Evolutionary conservation across 2,797 vertebrate genomes (phyloP).

Genomic region (Acrossocheilus fasciatus): DNA sequence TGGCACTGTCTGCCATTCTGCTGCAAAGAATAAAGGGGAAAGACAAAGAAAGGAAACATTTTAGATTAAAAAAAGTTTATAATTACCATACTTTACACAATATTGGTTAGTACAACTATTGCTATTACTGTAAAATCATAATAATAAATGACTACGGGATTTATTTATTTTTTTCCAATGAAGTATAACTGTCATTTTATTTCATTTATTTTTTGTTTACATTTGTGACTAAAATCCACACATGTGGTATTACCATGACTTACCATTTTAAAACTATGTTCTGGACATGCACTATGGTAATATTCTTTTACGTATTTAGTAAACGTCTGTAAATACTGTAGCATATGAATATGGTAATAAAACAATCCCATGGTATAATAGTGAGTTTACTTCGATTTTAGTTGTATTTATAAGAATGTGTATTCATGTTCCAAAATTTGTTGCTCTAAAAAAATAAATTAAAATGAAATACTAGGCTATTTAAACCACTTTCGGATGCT

Average conservation of each 20-base stretch:
- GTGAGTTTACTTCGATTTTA: neutral
- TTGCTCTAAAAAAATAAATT: neutral
- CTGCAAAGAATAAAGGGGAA: neutral
- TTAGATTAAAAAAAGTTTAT: neutral
- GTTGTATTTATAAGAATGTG: neutral
- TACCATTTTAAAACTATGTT: neutral
- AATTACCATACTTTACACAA: neutral
- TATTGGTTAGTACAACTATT: neutral
- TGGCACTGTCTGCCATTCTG: slow-evolving; percentile 85
- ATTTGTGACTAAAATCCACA: neutral
- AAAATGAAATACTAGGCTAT: neutral
- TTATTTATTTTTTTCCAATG: neutral
- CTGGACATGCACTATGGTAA: neutral
- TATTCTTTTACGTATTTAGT: neutral
- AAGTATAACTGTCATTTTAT: neutral
- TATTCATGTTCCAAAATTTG: neutral
- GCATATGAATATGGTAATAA: neutral
- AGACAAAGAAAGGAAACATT: neutral
- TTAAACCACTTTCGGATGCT: neutral
- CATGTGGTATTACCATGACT: neutral
- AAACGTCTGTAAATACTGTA: neutral
- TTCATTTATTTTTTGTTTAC: neutral
- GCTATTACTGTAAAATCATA: neutral
- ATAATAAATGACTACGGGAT: neutral
- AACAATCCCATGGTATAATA: neutral